A percentile compares a stretch with the other conserved stretches of the same genome.
Conservation (phyloP, 2,888 invertebrate species). For the Pteria penguin region DNA sequence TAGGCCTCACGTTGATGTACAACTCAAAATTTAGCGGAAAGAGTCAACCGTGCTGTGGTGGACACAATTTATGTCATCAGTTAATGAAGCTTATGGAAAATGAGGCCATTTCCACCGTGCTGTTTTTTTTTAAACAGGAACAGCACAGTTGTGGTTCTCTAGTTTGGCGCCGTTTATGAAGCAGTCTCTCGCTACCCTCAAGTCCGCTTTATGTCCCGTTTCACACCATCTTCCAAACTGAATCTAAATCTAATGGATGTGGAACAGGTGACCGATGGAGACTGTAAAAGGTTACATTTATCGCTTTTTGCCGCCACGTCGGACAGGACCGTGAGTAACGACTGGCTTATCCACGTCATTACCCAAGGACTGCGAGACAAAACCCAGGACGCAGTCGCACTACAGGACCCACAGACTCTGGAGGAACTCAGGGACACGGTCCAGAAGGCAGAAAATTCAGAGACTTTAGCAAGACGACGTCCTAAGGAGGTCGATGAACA, state of each 20-base stretch:
- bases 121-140: background rate
- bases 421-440: constrained; percentile 5
- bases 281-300: constrained; percentile 4
- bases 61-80: background rate
- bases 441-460: background rate
- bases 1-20: background rate
- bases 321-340: background rate
- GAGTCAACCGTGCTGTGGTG: background rate
- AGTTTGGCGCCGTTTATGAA: background rate
- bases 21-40: background rate
- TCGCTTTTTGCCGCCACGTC: background rate
- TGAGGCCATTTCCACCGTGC: background rate
- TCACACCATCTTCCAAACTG: background rate
- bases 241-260: constrained; percentile 4
- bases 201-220: background rate
- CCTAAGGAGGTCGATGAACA: background rate
- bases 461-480: background rate
- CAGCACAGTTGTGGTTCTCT: background rate
- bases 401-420: background rate
- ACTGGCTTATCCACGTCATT: background rate
- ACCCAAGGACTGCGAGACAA: background rate
- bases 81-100: background rate
- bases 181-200: background rate
- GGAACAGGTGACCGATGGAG: background rate
- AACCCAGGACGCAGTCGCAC: background rate